A percentile compares a stretch with the other conserved stretches of the same genome.
Evolutionary conservation across 2,797 vertebrate species (phyloP).

Genomic region (Lagorchestes hirsutus): DNA sequence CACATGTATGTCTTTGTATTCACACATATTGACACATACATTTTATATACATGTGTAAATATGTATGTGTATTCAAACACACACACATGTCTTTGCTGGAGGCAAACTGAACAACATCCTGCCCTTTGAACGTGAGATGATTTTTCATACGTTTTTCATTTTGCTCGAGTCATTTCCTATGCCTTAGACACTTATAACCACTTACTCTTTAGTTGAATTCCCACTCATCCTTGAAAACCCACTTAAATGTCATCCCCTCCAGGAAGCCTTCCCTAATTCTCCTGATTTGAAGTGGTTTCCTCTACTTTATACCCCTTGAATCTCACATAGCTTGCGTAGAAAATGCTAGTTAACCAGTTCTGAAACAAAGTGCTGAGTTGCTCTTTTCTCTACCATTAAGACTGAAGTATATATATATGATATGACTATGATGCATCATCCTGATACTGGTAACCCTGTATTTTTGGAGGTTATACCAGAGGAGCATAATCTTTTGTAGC

Average conservation of each 20-base stretch:
- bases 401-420: background rate
- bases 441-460: background rate
- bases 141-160: background rate
- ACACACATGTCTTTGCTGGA: background rate
- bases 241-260: background rate
- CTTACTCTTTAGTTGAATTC: background rate
- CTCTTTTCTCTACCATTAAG: background rate
- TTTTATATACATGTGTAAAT: background rate
- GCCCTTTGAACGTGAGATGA: background rate
- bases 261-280: background rate
- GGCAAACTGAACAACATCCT: background rate
- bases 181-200: background rate
- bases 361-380: background rate
- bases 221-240: background rate
- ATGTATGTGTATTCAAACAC: background rate
- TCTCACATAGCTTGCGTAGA: background rate
- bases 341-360: background rate
- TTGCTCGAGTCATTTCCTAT: background rate
- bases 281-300: background rate
- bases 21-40: background rate
- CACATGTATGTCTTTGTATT: background rate
- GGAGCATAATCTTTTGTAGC: background rate
- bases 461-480: background rate
- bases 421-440: background rate
- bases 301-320: background rate